These are phyloP conservation scores for Sander lucioperca DNA, from an alignment of 2,113 vertebrate genomes.

Conservation along the genomic window DNA sequence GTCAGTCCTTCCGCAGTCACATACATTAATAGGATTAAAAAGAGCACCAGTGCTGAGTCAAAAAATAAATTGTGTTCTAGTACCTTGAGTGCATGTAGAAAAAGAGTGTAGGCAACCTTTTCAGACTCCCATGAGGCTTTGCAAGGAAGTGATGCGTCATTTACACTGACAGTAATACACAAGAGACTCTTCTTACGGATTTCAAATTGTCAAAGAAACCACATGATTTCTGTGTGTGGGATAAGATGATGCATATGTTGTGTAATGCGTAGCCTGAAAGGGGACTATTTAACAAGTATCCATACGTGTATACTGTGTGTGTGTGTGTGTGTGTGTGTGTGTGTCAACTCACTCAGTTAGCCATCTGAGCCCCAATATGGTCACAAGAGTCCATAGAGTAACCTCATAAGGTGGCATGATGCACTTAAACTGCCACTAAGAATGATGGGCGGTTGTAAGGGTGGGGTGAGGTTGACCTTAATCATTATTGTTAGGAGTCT, in stretches of 20 bases:
- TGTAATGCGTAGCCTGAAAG: not conserved
- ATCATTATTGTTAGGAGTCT: slow-evolving; percentile 11
- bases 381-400: slow-evolving; percentile 30
- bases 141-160: slow-evolving; percentile 35
- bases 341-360: slow-evolving; percentile 28
- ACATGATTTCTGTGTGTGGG: not conserved
- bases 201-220: not conserved
- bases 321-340: not conserved
- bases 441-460: slow-evolving; percentile 34
- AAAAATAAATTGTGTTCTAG: not conserved
- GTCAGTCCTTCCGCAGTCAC: not conserved
- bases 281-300: not conserved
- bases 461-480: slow-evolving; percentile 19
- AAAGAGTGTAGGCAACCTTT: not conserved
- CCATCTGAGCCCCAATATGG: slow-evolving; percentile 27
- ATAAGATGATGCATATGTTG: not conserved
- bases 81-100: not conserved
- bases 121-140: slow-evolving; percentile 44
- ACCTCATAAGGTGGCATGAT: slow-evolving; percentile 23
- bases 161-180: slow-evolving; percentile 35
- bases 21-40: not conserved
- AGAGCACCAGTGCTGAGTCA: not conserved
- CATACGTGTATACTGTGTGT: not conserved
- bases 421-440: slow-evolving; percentile 48
- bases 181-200: not conserved